Percentiles rank a stretch among this genome's conserved stretches.
These are phyloP conservation scores for Mnemiopsis leidyi DNA, from an alignment of 37 sponge, comb jelly and placozoan species.

Conservation along the genomic window DNA sequence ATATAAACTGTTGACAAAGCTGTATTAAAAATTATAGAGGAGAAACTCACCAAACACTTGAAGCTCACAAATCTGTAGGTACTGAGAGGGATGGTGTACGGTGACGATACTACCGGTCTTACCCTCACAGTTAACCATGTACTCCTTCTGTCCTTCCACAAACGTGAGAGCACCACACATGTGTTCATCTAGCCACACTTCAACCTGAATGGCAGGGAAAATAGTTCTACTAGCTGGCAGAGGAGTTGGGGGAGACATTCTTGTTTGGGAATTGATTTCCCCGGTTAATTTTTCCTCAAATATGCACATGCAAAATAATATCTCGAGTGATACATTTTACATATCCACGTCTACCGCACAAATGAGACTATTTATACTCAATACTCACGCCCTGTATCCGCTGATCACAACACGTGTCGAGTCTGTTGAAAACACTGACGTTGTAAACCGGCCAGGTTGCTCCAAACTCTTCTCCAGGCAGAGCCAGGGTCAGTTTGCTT, in stretches of 20 bases:
- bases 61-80: neutral
- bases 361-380: neutral
- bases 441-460: neutral
- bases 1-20: too few relatives aligned
- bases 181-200: neutral
- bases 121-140: neutral
- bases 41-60: neutral
- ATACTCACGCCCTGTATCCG: neutral
- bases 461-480: neutral
- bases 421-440: neutral
- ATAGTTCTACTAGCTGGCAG: too few relatives aligned
- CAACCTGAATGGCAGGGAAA: neutral
- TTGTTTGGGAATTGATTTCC: too few relatives aligned
- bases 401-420: neutral
- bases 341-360: too few relatives aligned
- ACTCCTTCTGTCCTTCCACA: neutral
- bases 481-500: neutral
- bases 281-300: too few relatives aligned
- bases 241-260: too few relatives aligned
- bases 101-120: neutral
- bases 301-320: too few relatives aligned
- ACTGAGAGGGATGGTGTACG: neutral
- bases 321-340: too few relatives aligned
- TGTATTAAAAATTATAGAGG: too few relatives aligned
- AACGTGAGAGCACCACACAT: neutral